phyloP scores from a whole-genome alignment of 2,797 vertebrate species.

The Leontopithecus rosalia region DNA sequence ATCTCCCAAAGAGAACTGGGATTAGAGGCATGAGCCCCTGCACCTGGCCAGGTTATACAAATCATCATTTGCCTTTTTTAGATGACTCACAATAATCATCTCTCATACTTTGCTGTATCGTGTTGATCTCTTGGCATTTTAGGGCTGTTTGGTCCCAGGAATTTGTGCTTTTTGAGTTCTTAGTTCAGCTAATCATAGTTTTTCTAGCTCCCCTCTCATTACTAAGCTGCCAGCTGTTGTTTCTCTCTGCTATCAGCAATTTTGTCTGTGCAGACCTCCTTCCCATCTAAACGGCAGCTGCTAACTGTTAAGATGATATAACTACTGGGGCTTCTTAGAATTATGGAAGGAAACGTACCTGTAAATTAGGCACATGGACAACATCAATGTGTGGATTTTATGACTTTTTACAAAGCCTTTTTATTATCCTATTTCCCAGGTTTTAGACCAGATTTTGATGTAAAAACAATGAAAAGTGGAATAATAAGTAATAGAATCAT shows the following conservation, averaged over 20 bases:
- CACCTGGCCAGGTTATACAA: not conserved
- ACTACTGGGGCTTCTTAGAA: not conserved
- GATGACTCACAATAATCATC: not conserved
- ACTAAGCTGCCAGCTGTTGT: not conserved
- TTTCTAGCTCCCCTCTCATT: not conserved
- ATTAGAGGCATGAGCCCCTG: not conserved
- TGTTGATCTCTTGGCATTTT: not conserved
- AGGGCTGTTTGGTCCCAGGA: not conserved
- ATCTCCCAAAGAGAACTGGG: not conserved
- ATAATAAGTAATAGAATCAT: constrained; percentile 2
- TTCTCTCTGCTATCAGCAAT: not conserved
- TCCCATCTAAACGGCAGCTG: not conserved
- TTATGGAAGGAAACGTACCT: not conserved
- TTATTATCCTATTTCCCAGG: not conserved
- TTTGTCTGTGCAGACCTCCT: not conserved
- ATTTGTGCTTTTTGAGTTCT: not conserved
- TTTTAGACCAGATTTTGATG: not conserved
- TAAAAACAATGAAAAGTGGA: not conserved
- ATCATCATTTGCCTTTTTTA: not conserved
- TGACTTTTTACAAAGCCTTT: not conserved
- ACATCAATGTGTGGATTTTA: not conserved
- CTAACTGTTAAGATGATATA: not conserved
- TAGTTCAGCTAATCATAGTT: not conserved
- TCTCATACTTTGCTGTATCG: not conserved
- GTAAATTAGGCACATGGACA: not conserved